Evolutionary conservation across 2,888 invertebrate genomes (phyloP).

Genomic region (Tenthredo scrophulariae): DNA sequence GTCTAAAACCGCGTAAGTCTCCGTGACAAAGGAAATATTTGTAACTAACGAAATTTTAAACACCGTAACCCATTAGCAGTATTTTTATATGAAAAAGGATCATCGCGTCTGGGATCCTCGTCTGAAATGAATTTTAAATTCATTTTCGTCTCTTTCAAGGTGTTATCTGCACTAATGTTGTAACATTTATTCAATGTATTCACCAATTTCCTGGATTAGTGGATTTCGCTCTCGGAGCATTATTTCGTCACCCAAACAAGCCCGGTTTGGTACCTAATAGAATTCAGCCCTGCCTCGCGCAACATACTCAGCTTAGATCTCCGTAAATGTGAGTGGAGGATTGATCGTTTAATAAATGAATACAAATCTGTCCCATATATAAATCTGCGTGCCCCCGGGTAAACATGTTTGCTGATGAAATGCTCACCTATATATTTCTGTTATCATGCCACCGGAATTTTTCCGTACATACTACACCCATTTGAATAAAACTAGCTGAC

Average conservation of each 20-base stretch:
- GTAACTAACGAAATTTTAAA: constrained; percentile 2
- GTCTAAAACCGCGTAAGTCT: neutral
- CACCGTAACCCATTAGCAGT: neutral
- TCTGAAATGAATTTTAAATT: neutral
- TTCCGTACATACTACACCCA: neutral
- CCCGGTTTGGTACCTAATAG: constrained; percentile 4
- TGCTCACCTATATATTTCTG: constrained; percentile 21
- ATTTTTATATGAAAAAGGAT: neutral
- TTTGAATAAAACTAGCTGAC: constrained; percentile 16
- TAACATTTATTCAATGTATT: constrained; percentile 44
- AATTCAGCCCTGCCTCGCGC: constrained; percentile 8
- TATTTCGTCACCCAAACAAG: constrained; percentile 36
- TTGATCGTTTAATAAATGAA: constrained; percentile 47
- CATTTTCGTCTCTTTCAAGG: neutral
- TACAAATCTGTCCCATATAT: constrained; percentile 30
- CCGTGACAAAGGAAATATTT: neutral
- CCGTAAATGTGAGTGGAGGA: constrained; percentile 8
- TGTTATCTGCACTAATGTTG: constrained; percentile 15
- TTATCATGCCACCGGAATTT: constrained; percentile 30
- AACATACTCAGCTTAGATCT: constrained; percentile 32
- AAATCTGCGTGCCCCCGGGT: constrained; percentile 19
- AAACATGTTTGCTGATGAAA: constrained; percentile 47
- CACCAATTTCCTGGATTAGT: constrained; percentile 42
- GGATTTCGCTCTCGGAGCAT: constrained; percentile 21
- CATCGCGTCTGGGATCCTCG: neutral